Evolutionary conservation across 2,113 vertebrate species (phyloP).

Genomic region (Cynopterus brachyotis): DNA sequence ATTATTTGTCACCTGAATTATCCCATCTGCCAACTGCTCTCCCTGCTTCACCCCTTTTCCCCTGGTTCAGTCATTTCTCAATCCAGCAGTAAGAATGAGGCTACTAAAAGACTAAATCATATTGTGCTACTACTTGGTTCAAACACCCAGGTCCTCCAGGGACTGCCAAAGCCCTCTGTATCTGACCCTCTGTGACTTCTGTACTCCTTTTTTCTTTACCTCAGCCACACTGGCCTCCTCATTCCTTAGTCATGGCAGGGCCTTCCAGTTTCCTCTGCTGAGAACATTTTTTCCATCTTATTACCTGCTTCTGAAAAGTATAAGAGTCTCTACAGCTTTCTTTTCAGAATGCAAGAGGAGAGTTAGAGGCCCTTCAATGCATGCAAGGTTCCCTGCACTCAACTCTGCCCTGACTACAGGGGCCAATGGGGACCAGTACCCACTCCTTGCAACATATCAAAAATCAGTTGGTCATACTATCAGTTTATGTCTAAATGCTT

Average conservation of each 20-base stretch:
- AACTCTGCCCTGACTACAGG: not conserved
- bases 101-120: not conserved
- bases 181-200: not conserved
- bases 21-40: not conserved
- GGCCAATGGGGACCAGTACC: not conserved
- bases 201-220: not conserved
- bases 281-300: not conserved
- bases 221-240: not conserved
- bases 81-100: not conserved
- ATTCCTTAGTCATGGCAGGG: not conserved
- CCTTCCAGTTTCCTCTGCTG: not conserved
- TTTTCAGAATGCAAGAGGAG: not conserved
- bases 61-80: not conserved
- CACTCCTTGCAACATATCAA: not conserved
- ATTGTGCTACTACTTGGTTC: not conserved
- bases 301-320: not conserved
- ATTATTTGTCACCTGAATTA: not conserved
- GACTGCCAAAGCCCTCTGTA: not conserved
- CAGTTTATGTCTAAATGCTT: not conserved
- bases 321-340: not conserved
- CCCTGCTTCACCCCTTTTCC: not conserved
- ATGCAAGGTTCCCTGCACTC: not conserved
- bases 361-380: not conserved
- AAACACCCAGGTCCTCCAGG: not conserved
- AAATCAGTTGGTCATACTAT: not conserved